Base-by-base conservation (phyloP, 2,888 invertebrate species). In the Blera fallax region DNA sequence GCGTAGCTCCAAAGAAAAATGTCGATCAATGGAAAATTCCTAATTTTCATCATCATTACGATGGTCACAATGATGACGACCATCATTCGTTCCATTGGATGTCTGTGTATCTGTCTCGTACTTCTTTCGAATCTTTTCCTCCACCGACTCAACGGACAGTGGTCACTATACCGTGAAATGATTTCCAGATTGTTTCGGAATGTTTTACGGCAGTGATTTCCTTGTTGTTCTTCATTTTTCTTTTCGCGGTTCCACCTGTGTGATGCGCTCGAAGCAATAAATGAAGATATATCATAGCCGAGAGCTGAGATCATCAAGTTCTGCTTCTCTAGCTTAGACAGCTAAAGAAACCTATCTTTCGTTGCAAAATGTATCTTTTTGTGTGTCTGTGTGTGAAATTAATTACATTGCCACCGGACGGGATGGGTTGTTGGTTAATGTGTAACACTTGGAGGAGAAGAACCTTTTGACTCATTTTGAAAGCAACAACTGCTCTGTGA, bases 151-250 rank as follows among this genome's bases (percentile, higher is more conserved):
- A 32, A 10, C 34, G 54, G 60, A 54, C 78, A 50, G 43, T 32
- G 64, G 84, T 74, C 84, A 84, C 74, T 21, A 70, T 56, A 85
- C 84, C 84, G 84, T 85, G 84, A 85, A 85, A 85, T 76, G 65
- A 76, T 81, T 81, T 76, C 48, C 54, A 67, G 79, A 69, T 81
- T 81, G 76, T 81, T 81, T 74, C 65, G 80, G 80, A 80, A 84
- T 76, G 50, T 58, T 74, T 84, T 84, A 78, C 52, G 69, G 81
- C 76, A 64, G 43, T 85, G 76, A 81, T 85, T 85, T 84, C 65
- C 79, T 80, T 56, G 80, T 80, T 56, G 80, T 74, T 81, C 65
- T 76, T 52, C 52, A 24, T 64, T 32, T 52, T 40, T 72, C 52
- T 40, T 29, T 50, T 50, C 50, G 43, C 64, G 24, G 74, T 81